These are phyloP conservation scores for Sapajus apella DNA, from an alignment of 2,113 vertebrate species.

Conservation along the genomic window DNA sequence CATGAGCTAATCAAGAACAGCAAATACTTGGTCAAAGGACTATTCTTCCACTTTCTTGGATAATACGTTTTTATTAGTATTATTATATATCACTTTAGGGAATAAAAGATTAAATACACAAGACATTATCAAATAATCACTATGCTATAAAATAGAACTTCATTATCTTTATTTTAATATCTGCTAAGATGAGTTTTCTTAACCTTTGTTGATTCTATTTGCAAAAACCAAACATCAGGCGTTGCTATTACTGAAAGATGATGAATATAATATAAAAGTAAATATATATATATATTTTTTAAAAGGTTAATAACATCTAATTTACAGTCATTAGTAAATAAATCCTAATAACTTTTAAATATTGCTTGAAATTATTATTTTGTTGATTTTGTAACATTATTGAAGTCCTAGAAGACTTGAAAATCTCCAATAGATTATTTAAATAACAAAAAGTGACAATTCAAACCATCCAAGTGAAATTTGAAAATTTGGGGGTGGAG, in stretches of 20 bases:
- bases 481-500: not conserved
- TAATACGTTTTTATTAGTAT: not conserved
- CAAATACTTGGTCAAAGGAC: not conserved
- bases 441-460: not conserved
- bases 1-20: not conserved
- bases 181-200: not conserved
- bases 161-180: not conserved
- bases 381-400: not conserved
- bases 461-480: not conserved
- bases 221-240: not conserved
- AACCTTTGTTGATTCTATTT: not conserved
- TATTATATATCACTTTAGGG: not conserved
- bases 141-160: not conserved
- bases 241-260: conserved; percentile 5
- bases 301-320: not conserved
- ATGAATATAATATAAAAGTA: not conserved
- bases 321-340: not conserved
- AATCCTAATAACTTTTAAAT: not conserved
- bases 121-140: not conserved
- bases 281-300: not conserved
- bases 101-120: not conserved
- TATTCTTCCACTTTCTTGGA: not conserved
- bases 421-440: not conserved
- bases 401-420: not conserved
- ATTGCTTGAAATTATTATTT: not conserved